Base-by-base conservation (phyloP, 2,113 vertebrate genomes). In the Trogon surrucura region DNA sequence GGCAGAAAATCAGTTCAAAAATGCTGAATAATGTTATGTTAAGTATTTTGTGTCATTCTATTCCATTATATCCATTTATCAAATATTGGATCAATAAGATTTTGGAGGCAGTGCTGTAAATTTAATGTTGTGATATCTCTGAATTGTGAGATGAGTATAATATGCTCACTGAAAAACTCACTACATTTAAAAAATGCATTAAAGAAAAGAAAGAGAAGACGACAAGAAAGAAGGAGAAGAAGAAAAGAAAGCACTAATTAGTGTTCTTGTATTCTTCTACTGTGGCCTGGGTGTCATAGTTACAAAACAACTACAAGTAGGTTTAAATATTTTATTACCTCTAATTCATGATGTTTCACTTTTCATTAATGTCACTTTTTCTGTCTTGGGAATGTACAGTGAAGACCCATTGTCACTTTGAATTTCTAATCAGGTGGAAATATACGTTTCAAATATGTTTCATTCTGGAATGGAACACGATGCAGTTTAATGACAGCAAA, bases 251-350 rank as follows among this genome's bases (percentile, higher is more conserved):
- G 2, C 9, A 75, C 54, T 84, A 74, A 73, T 92, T 91, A 80
- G 30, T 95, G 97, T 97, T 89, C 83, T 94, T 95, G 77, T 95
- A 54, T 90, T 71, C 73, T 93, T 95, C 65, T 83, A 57, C 22
- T 62, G 61, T 96, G 94, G 66, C 65, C 64, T 91, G 80, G 29
- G 88, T 97, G 78, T 93, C 95, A 89, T 44, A 91, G 64, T 83
- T 78, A 88, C 64, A 89, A 62, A 95, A 91, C 73, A 97, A 88
- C 84, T 97, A 79, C 84, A 95, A 78, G 62, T 62, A 92, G 73
- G 91, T 95, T 93, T 93, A 86, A 97, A 97, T 97, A 95, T 97
- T 97, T 97, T 83, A 96, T 91, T 95, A 74, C 41, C 32, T 95
- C 54, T 97, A 97, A 97, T 97, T 97, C 96, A 93, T 94, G 80